Conservation (phyloP, 2,113 vertebrate species). For the Tonatia bakeri region DNA sequence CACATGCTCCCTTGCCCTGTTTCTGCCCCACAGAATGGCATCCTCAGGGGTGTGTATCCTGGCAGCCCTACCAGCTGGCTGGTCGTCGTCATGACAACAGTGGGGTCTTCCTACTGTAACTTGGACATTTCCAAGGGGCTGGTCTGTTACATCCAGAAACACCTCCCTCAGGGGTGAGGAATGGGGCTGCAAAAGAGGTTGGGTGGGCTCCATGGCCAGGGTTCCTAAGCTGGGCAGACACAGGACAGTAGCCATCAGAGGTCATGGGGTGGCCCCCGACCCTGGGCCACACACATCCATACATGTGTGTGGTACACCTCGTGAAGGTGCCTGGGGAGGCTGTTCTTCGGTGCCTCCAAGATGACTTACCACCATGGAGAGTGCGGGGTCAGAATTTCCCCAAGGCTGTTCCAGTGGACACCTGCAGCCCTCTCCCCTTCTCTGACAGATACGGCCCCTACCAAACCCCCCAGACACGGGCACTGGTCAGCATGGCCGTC, state of each 20-base stretch:
- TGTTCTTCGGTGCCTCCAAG: not conserved
- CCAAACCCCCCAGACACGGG: conserved; percentile 64
- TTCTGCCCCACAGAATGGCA: conserved; percentile 85
- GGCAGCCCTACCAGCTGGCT: conserved; percentile 96
- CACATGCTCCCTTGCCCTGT: not conserved
- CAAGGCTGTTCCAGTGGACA: not conserved
- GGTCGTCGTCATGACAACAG: conserved; percentile 87
- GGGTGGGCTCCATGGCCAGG: not conserved
- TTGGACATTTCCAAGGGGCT: conserved; percentile 90
- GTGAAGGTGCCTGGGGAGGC: not conserved
- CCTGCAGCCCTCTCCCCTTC: not conserved
- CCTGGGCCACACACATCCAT: not conserved
- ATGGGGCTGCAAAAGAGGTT: not conserved
- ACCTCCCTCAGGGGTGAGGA: conserved; percentile 86
- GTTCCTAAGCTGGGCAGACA: not conserved
- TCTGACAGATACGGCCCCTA: conserved; percentile 40
- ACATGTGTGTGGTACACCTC: not conserved
- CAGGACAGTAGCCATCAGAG: not conserved
- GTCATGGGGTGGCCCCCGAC: not conserved
- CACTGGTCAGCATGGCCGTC: conserved; percentile 83
- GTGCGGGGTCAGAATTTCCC: not conserved
- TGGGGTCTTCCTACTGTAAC: conserved; percentile 88
- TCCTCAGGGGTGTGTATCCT: conserved; percentile 93
- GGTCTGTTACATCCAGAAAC: conserved; percentile 84
- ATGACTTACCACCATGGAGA: not conserved